Base-by-base conservation (phyloP, 2,888 invertebrate genomes). In the Apamea monoglypha region DNA sequence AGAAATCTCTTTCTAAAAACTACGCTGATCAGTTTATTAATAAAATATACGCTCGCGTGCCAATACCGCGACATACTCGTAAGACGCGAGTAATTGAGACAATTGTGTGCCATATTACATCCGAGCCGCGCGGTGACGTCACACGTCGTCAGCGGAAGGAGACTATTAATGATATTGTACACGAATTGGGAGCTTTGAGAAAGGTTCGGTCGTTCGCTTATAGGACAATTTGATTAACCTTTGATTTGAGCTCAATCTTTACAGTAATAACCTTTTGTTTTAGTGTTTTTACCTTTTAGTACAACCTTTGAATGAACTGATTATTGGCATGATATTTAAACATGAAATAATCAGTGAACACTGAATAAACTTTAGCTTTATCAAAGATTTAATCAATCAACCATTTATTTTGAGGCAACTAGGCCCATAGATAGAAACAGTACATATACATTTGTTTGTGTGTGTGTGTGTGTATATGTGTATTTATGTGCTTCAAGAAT, bases 21-120 rank as follows among this genome's bases (percentile, higher is more conserved):
- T 59, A 53, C 18, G 75, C 36, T 44, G 44, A 82, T 80, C 67
- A 21, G 40, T 66, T 67, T 67, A 81, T 44, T 69, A 81, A 81
- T 83, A 73, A 80, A 83, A 78, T 67, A 64, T 70, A 59, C n/a
- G 66, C 29, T 32, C 59, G 61, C 40, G 68, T 44, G 53, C 76
- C 72, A 77, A 76, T 76, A 63, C 18, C 50, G 74, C 70, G 66
- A 53, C 73, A 29, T n/a, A 47, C 16, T 21, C 32, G 64, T 36
- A 56, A 53, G 72, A 69, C 64, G 50, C 29, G 29, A 53, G 40
- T 81, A 79, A 84, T 87, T 87, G 81, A 77, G 73, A 18, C 87
- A 83, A 84, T 84, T 80, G 82, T 71, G n/a, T 21, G 36, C 25
- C 40, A 14, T 16, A n/a, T 32, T 32, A 64, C 59, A 12, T 21